phyloP scores from a whole-genome alignment of 2,113 vertebrate species.

The Antigone vipio region DNA sequence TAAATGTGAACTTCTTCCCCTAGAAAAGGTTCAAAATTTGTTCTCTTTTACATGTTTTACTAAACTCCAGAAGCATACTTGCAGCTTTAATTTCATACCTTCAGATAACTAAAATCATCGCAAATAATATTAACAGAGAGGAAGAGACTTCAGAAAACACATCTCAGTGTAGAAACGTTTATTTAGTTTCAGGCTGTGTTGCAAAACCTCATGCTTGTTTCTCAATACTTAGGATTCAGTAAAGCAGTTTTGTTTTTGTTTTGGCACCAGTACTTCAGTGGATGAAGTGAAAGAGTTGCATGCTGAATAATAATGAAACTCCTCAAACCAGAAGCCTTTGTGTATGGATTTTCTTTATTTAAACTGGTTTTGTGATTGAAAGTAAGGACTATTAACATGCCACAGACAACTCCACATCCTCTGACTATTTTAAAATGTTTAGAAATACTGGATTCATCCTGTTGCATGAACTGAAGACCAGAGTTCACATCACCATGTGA shows the following conservation, averaged over 20 bases:
- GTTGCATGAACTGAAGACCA: conserved; percentile 7
- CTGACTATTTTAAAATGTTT: conserved; percentile 11
- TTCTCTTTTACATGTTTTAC: background rate
- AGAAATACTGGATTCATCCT: conserved; percentile 41
- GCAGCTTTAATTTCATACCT: background rate
- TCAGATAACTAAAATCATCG: background rate
- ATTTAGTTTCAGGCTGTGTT: background rate
- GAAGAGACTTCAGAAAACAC: background rate
- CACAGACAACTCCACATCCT: conserved; percentile 26
- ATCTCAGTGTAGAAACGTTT: background rate
- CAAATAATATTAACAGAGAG: background rate
- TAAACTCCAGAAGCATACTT: background rate
- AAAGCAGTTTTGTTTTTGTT: conserved; percentile 32
- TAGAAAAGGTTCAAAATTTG: background rate
- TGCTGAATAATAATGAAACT: conserved; percentile 67
- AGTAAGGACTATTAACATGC: conserved; percentile 56
- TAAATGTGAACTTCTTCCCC: background rate
- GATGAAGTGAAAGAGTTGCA: conserved; percentile 12
- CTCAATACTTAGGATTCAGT: conserved; percentile 12
- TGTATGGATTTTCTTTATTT: conserved; percentile 28
- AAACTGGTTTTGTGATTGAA: conserved; percentile 47
- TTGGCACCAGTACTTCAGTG: conserved; percentile 9
- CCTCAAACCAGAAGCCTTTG: conserved; percentile 37
- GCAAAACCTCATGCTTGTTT: conserved; percentile 19
- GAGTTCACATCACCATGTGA: background rate